A percentile compares a stretch with the other conserved stretches of the same genome.
Conservation (phyloP, 2,797 vertebrate species). For the Mastacembelus armatus region DNA sequence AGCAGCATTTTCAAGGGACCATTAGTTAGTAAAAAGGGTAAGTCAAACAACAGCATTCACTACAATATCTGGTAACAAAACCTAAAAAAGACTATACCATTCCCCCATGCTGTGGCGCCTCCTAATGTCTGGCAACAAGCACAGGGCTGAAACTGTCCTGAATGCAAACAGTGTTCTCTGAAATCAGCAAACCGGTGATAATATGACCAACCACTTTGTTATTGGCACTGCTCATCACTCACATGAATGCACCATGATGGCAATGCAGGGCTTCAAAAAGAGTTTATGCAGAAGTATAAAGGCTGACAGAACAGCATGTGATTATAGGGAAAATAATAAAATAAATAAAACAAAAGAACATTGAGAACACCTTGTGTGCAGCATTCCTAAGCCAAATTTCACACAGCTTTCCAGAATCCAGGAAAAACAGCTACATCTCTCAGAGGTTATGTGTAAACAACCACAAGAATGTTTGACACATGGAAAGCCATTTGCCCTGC, state of each 20-base stretch:
- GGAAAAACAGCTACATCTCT: no score
- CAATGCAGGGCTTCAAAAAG: constrained; percentile 16
- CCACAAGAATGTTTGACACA: not conserved
- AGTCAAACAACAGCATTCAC: not conserved
- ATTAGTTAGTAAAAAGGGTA: not conserved
- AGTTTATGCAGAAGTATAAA: constrained; percentile 13
- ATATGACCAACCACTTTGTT: constrained; percentile 31
- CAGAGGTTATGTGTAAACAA: constrained; percentile 14
- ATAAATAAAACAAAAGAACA: constrained; percentile 9
- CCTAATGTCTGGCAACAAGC: constrained; percentile 47
- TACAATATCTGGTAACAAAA: no score
- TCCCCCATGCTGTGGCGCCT: constrained; percentile 33
- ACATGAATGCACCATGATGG: constrained; percentile 48
- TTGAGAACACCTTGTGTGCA: not conserved
- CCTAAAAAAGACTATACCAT: no score
- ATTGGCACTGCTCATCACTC: constrained; percentile 14
- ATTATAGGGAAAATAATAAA: constrained; percentile 24
- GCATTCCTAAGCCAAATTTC: not conserved
- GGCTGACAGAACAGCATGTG: constrained; percentile 12
- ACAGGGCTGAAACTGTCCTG: constrained; percentile 42
- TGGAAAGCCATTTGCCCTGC: not conserved
- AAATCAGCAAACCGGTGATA: constrained; percentile 61
- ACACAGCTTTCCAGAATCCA: not conserved
- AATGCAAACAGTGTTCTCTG: constrained; percentile 59
- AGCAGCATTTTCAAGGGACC: constrained; percentile 18